These are phyloP conservation scores for Chironomus tepperi DNA, from an alignment of 1,140 invertebrate genomes.

Conservation along the genomic window DNA sequence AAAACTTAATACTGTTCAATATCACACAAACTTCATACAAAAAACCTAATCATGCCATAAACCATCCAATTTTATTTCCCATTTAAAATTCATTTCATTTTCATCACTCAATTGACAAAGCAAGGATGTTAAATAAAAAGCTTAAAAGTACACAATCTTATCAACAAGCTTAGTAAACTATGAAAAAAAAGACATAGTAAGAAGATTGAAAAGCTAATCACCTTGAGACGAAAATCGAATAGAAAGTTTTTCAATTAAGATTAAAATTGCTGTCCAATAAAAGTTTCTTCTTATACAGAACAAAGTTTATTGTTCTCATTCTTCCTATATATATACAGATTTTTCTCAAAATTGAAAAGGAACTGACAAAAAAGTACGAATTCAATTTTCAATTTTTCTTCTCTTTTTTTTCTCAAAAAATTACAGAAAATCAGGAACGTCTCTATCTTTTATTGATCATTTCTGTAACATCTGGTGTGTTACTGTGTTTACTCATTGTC, in stretches of 20 bases:
- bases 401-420: too few species aligned
- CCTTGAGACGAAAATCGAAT: neutral
- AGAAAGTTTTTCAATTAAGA: conserved; percentile 21
- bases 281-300: neutral
- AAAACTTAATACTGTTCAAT: too few species aligned
- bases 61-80: too few species aligned
- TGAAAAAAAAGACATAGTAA: neutral
- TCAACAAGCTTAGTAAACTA: neutral
- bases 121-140: too few species aligned
- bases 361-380: too few species aligned
- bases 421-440: conserved; percentile 66
- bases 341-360: too few species aligned
- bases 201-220: neutral
- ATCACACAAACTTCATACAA: too few species aligned
- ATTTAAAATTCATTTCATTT: too few species aligned
- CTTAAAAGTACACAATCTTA: neutral
- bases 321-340: too few species aligned
- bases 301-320: neutral
- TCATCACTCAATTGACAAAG: too few species aligned
- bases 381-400: neutral
- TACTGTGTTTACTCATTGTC: conserved; percentile 59
- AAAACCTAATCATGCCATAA: too few species aligned
- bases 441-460: conserved; percentile 68
- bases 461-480: conserved; percentile 54
- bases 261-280: neutral